A percentile compares a stretch with the other conserved stretches of the same genome.
phyloP scores from a whole-genome alignment of 2,113 vertebrate species.

The Pyxicephalus adspersus region DNA sequence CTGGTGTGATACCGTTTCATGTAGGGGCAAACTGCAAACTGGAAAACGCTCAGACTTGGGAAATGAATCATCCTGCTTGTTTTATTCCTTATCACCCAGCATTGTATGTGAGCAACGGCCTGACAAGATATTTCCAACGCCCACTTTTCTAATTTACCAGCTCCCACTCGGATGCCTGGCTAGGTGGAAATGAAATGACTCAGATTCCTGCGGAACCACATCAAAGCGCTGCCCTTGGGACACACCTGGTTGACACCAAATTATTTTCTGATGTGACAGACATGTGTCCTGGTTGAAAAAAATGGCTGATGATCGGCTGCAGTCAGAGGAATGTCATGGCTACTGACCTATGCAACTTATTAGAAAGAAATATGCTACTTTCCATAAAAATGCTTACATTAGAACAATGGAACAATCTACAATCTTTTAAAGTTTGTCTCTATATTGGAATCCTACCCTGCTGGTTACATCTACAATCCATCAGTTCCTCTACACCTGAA shows the following conservation, averaged over 20 bases:
- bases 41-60: background rate
- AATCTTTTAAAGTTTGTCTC: too few species aligned
- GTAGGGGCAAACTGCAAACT: background rate
- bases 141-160: constrained; percentile 41
- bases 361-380: background rate
- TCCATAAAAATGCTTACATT: background rate
- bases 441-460: too few species aligned
- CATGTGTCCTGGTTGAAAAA: background rate
- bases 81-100: background rate
- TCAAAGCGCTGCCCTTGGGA: background rate
- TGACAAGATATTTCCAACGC: constrained; percentile 24
- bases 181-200: background rate
- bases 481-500: too few species aligned
- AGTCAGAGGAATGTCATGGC: background rate
- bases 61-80: background rate
- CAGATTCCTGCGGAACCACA: background rate
- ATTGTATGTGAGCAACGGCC: constrained; percentile 37
- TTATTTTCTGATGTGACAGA: background rate
- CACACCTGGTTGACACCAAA: background rate
- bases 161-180: background rate
- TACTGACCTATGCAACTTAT: background rate
- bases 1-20: background rate
- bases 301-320: background rate
- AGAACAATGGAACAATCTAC: background rate
- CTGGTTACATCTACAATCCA: too few species aligned